These are phyloP conservation scores for Dascyllus trimaculatus DNA, from an alignment of 2,113 vertebrate species.

Conservation along the genomic window DNA sequence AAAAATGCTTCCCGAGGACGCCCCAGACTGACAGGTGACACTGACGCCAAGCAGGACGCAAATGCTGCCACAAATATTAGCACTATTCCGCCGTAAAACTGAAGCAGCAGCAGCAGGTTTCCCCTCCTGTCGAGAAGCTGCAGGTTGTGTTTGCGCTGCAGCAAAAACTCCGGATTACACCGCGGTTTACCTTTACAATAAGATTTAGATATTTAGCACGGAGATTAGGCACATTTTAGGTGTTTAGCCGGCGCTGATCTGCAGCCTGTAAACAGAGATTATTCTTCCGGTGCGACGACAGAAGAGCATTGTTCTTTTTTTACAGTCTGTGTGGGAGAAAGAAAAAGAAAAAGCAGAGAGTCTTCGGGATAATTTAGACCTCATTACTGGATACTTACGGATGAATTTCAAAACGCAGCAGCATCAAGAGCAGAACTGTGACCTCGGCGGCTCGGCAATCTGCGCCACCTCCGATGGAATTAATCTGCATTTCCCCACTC, in stretches of 20 bases:
- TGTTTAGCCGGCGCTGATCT: constrained; percentile 3
- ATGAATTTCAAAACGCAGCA: constrained; percentile 10
- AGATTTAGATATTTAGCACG: constrained; percentile 33
- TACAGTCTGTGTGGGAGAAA: background rate
- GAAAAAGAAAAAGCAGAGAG: too few relatives aligned
- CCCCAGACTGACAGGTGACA: constrained; percentile 44
- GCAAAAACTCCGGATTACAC: constrained; percentile 1
- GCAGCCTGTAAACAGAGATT: constrained; percentile 13
- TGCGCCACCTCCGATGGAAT: constrained; percentile 6
- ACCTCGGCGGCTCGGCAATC: constrained; percentile 12
- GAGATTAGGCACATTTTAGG: constrained; percentile 19
- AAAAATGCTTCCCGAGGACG: constrained; percentile 50
- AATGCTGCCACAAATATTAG: background rate
- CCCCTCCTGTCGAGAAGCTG: background rate
- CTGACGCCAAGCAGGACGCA: constrained; percentile 22
- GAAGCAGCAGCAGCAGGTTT: too few relatives aligned
- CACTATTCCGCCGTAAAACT: too few relatives aligned
- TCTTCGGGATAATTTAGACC: constrained; percentile 12
- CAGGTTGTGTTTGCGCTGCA: background rate
- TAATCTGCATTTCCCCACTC: constrained; percentile 9
- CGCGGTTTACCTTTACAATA: constrained; percentile 26
- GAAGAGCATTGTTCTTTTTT: constrained; percentile 19
- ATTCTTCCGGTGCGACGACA: background rate
- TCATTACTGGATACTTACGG: constrained; percentile 14
- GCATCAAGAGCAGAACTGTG: background rate